phyloP scores from a whole-genome alignment of 2,113 vertebrate species.

The Pachypanchax playfairii region DNA sequence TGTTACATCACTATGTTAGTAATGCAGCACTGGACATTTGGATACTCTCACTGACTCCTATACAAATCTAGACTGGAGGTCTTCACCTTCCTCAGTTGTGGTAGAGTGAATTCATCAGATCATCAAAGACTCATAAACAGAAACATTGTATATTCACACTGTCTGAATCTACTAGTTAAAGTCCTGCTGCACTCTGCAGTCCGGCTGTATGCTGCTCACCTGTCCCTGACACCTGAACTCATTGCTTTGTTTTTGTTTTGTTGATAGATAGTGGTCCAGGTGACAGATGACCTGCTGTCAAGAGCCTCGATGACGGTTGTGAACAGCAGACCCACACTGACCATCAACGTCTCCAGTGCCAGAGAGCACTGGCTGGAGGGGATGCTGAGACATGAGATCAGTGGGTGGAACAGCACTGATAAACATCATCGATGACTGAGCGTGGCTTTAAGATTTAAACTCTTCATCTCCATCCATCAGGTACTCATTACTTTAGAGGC shows the following conservation, averaged over 20 bases:
- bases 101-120: too few species aligned
- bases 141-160: too few species aligned
- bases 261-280: conserved; percentile 89
- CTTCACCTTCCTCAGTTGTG: too few species aligned
- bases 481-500: conserved; percentile 93
- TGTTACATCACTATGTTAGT: conserved; percentile 40
- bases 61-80: too few species aligned
- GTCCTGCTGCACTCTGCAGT: too few species aligned
- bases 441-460: too few species aligned
- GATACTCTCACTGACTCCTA: too few species aligned
- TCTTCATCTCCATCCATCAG: conserved; percentile 61
- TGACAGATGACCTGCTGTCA: conserved; percentile 94
- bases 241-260: background rate
- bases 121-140: too few species aligned
- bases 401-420: conserved; percentile 79
- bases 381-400: conserved; percentile 93
- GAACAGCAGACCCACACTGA: conserved; percentile 89
- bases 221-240: too few species aligned
- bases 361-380: conserved; percentile 96
- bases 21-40: conserved; percentile 25
- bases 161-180: too few species aligned
- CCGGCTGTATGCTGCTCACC: too few species aligned
- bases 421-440: too few species aligned
- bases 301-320: conserved; percentile 95
- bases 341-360: conserved; percentile 87